Base-by-base conservation (phyloP, 2,113 vertebrate species). In the Paralichthys olivaceus region DNA sequence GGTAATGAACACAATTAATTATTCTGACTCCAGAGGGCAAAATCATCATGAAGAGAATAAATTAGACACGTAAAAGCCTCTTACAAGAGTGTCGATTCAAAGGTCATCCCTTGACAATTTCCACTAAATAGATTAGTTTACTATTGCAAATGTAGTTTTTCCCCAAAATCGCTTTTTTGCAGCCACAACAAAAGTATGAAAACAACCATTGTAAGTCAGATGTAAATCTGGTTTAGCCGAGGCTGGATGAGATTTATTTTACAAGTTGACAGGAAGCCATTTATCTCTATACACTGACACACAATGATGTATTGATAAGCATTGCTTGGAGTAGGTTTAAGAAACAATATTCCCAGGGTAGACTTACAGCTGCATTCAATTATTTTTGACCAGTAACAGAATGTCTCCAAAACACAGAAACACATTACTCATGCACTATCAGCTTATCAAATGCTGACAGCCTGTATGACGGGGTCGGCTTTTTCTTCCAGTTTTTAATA, bases 1-100 rank as follows among this genome's bases (percentile, higher is more conserved):
- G 65, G 79, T 88, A 89, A 92, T 88, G 85, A 93, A 91, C 92
- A 91, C 89, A 93, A 90, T 93, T 86, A 84, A 92, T 91, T 90
- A 90, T 86, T 78, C 32, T 53, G 45, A 76, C 58, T 78, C 84
- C 77, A 73, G 85, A 86, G 83, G 87, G 84, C 79, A 72, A 83
- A 87, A 84, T 65, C 53, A 72, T 83, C 70, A 63, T 25, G n/a
- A 77, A 74, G 75, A 75, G 75, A 85, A 84, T 86, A 87, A 86
- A 88, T 86, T 84, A 73, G 65, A 61, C 40, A 7, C 64, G 60
- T 81, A 70, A 79, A 80, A 72, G 43, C 58, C 66, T 80, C 53
- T 32, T 64, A 71, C 55, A 75, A 72, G 63, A 68, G 49, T 70
- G 60, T 79, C 29, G n/a, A 74, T 80, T 79, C 25, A 69, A 85